These are phyloP conservation scores for Rhopalosiphum padi DNA, from an alignment of 1,140 invertebrate species.

Conservation along the genomic window DNA sequence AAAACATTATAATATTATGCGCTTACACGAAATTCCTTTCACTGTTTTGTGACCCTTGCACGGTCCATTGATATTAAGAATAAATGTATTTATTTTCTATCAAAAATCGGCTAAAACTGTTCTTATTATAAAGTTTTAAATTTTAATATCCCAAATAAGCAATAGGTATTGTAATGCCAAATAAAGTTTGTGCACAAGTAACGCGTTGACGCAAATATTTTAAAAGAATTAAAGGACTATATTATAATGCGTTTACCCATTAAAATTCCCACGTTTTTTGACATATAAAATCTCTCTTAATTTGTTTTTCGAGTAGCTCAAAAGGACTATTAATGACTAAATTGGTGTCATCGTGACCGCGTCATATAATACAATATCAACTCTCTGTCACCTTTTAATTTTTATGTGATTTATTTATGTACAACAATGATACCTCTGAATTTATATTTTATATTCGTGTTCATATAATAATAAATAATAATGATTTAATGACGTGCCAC, in stretches of 20 bases:
- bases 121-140: not conserved
- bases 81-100: not conserved
- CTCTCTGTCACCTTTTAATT: not conserved
- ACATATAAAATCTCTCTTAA: not conserved
- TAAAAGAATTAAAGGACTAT: not conserved
- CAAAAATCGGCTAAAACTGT: not conserved
- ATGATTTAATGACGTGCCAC: not conserved
- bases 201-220: not conserved
- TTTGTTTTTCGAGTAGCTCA: not conserved
- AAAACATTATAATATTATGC: not conserved
- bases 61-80: not conserved
- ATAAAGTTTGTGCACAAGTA: not conserved
- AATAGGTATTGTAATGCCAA: not conserved
- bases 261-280: not conserved
- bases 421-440: not conserved
- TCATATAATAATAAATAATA: not conserved
- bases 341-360: not conserved
- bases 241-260: not conserved
- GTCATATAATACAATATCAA: not conserved
- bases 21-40: constrained; percentile 5
- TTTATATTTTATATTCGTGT: not conserved
- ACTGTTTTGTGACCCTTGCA: not conserved
- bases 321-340: not conserved
- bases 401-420: not conserved
- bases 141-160: not conserved